A percentile compares a stretch with the other conserved stretches of the same genome.
Evolutionary conservation across 1,140 invertebrate species (phyloP).

Genomic region (Trialeurodes vaporariorum): DNA sequence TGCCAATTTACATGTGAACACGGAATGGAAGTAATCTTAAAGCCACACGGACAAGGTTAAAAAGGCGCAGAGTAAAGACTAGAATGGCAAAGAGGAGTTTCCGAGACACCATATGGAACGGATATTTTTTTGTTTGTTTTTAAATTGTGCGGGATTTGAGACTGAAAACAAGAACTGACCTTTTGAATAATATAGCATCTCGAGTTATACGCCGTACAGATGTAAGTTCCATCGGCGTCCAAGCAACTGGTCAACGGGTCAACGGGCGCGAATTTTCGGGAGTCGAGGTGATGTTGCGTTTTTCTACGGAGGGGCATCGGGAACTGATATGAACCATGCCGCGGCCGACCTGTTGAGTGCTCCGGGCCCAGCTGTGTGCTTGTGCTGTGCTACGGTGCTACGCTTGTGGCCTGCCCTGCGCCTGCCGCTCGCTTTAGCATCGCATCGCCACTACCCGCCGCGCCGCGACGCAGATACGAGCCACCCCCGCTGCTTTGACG

Average conservation of each 20-base stretch:
- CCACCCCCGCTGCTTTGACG: too few relatives aligned
- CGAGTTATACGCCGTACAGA: conserved; percentile 43
- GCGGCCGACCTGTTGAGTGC: background rate
- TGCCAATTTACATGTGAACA: too few relatives aligned
- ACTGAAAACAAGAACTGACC: conserved; percentile 27
- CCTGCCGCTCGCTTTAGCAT: background rate
- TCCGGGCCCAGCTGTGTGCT: background rate
- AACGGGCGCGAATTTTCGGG: background rate
- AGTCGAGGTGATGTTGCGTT: background rate
- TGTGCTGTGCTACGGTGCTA: too few relatives aligned
- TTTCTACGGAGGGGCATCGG: background rate
- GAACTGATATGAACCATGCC: background rate
- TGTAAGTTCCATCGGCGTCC: conserved; percentile 42
- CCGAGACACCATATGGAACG: background rate
- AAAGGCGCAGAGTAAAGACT: too few relatives aligned
- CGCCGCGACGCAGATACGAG: too few relatives aligned
- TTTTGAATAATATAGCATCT: conserved; percentile 45
- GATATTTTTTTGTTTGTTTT: too few relatives aligned
- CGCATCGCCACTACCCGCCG: too few relatives aligned
- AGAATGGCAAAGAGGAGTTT: too few relatives aligned
- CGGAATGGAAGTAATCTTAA: too few relatives aligned
- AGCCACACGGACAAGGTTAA: too few relatives aligned
- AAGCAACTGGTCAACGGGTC: conserved; percentile 37
- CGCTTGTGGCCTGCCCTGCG: too few relatives aligned
- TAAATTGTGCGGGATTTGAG: too few relatives aligned